Conservation (phyloP, 2,797 vertebrate genomes). For the Myotis pilosus region DNA sequence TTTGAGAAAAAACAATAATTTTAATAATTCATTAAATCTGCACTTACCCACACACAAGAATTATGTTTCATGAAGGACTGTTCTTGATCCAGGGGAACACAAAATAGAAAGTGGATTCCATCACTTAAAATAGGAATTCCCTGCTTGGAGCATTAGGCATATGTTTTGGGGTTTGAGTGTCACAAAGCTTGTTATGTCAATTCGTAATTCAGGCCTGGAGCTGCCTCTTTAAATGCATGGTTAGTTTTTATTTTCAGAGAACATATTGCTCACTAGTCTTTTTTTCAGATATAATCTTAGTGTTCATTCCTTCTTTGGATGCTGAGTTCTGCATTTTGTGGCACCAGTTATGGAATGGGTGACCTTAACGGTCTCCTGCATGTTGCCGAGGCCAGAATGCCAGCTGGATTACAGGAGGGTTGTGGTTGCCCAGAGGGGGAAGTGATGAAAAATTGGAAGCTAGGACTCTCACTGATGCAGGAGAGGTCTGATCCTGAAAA, state of each 20-base stretch:
- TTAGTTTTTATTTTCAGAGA: slow-evolving; percentile 36
- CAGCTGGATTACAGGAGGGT: background rate
- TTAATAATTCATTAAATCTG: slow-evolving; percentile 18
- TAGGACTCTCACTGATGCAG: background rate
- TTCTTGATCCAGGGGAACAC: background rate
- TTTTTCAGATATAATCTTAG: background rate
- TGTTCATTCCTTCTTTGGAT: background rate
- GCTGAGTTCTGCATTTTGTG: background rate
- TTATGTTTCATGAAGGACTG: slow-evolving; percentile 1
- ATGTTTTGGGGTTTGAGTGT: slow-evolving; percentile 20
- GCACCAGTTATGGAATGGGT: background rate
- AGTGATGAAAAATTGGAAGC: background rate
- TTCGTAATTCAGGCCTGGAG: background rate
- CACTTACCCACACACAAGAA: background rate
- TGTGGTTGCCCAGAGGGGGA: background rate
- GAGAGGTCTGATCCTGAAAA: background rate
- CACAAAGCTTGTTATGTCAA: background rate
- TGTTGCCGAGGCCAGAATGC: background rate
- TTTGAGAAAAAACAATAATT: background rate
- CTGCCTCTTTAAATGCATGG: slow-evolving; percentile 10
- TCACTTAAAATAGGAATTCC: background rate
- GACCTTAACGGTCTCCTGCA: background rate
- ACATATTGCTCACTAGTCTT: slow-evolving; percentile 1
- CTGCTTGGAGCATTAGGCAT: background rate
- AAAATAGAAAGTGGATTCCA: background rate